Conservation (phyloP, 2,113 vertebrate genomes). For the Pachyramphus minor region DNA sequence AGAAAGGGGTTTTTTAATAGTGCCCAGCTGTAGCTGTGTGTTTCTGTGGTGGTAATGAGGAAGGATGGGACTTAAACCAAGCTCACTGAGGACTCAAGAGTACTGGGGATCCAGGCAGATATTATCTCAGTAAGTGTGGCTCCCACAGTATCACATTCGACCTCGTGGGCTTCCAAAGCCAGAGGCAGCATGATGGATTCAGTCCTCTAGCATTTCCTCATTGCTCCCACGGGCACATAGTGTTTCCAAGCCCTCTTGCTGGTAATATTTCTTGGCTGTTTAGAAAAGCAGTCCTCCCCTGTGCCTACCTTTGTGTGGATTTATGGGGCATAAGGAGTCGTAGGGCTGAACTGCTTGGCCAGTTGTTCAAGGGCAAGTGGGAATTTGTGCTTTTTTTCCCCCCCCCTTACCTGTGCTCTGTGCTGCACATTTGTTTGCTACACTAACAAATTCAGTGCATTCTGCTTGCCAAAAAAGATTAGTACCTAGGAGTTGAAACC, state of each 20-base stretch:
- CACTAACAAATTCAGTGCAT: not conserved
- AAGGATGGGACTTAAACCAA: not conserved
- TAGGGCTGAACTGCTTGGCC: not conserved
- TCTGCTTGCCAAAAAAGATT: not conserved
- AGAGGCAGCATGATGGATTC: not conserved
- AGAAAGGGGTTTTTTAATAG: not conserved
- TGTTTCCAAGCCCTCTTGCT: not conserved
- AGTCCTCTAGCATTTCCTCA: not conserved
- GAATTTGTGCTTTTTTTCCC: not conserved
- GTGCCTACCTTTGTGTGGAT: not conserved
- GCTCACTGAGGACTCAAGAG: not conserved
- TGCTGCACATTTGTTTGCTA: not conserved
- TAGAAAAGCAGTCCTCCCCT: not conserved
- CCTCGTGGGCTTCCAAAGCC: not conserved
- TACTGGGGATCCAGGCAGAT: not conserved
- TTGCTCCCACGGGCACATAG: not conserved
- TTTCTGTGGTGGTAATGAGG: not conserved
- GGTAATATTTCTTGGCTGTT: not conserved
- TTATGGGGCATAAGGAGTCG: not conserved
- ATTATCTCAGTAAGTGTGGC: not conserved
- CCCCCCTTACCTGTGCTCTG: not conserved
- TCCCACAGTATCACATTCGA: not conserved
- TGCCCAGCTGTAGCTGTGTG: not conserved
- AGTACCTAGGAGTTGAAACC: not conserved
- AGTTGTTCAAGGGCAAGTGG: not conserved